Conservation (phyloP, 35 echinoderm and acorn worm genomes). For the Apostichopus californicus region DNA sequence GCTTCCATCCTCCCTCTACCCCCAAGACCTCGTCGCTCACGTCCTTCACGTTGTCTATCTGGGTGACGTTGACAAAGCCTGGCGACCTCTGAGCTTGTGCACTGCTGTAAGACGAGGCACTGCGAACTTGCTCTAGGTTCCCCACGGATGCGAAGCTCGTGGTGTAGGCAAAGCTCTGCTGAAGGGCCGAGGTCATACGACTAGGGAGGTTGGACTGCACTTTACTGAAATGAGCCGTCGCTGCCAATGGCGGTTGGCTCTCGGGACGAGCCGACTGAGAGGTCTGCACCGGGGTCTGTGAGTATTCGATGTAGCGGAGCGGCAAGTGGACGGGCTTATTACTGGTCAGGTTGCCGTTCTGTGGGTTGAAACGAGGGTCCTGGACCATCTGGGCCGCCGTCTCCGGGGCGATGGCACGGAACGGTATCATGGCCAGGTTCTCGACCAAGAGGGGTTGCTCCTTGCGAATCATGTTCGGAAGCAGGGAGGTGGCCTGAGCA, state of each 20-base stretch:
- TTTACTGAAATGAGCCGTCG: conserved; percentile 5
- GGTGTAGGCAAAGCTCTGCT: conserved; percentile 39
- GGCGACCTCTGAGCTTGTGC: conserved; percentile 45
- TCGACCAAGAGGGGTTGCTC: conserved; percentile 35
- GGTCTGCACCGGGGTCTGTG: conserved; percentile 27
- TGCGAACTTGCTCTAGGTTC: conserved; percentile 7
- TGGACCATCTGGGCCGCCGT: conserved; percentile 49
- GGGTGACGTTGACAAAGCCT: conserved; percentile 12
- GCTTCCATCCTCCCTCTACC: conserved; percentile 22
- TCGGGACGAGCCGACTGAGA: conserved; percentile 7
- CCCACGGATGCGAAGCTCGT: conserved; percentile 19
- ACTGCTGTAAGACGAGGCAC: conserved; percentile 2
- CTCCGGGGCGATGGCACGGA: conserved; percentile 28
- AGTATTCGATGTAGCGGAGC: conserved; percentile 42
- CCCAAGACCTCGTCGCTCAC: conserved; percentile 1
- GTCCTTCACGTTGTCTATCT: conserved; percentile 23
- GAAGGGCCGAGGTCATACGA: conserved; percentile 24
- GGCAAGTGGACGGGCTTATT: conserved; percentile 52
- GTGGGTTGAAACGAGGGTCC: conserved; percentile 33
- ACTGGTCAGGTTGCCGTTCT: neutral
- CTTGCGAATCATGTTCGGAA: conserved; percentile 47
- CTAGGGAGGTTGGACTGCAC: conserved; percentile 29
- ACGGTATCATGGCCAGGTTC: conserved; percentile 35
- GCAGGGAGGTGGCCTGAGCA: conserved; percentile 7
- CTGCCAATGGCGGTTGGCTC: neutral